A percentile compares a stretch with the other conserved stretches of the same genome.
phyloP scores from a whole-genome alignment of 1,140 invertebrate species.

The Apis mellifera region Amel_HAv3.1 CM009931.2:19287501-19288000 shows the following conservation, averaged over 20 bases:
- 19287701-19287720: neutral
- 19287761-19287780: neutral
- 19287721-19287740: neutral
- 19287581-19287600: too few species aligned
- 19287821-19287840: neutral
- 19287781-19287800: neutral
- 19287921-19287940: neutral
- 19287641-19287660: too few species aligned
- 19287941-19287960: neutral
- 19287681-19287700: neutral
- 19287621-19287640: neutral
- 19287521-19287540: too few species aligned
- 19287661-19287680: neutral
- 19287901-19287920: neutral
- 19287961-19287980: too few species aligned
- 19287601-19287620: too few species aligned
- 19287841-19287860: neutral
- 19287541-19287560: too few species aligned
- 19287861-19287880: neutral
- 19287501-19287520: too few species aligned
- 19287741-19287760: neutral
- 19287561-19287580: too few species aligned
- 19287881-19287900: neutral
- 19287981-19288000: neutral
- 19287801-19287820: neutral